These are phyloP conservation scores for Coelopa pilipes DNA, from an alignment of 2,888 invertebrate species.

Conservation along the genomic window DNA sequence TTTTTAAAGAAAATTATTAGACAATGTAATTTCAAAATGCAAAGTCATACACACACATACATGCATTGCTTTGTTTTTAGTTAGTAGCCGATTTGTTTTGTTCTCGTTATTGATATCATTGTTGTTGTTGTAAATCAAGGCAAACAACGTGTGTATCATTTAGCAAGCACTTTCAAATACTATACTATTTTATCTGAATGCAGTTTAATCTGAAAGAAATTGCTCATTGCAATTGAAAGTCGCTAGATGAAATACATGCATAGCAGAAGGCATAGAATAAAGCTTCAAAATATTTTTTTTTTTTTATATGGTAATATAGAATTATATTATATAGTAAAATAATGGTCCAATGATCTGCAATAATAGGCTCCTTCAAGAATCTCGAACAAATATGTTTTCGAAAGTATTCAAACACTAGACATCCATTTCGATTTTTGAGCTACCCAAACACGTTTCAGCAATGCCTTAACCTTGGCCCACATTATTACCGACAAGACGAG, in stretches of 20 bases:
- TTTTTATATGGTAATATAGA: too few species aligned
- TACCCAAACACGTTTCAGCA: not conserved
- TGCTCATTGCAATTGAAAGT: not conserved
- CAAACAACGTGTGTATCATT: constrained; percentile 24
- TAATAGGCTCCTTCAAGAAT: not conserved
- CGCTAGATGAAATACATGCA: not conserved
- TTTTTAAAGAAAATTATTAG: constrained; percentile 22
- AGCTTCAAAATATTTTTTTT: too few species aligned
- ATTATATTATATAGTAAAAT: too few species aligned
- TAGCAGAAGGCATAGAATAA: too few species aligned
- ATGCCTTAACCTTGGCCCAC: constrained; percentile 25
- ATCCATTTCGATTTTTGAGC: too few species aligned
- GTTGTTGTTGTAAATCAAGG: constrained; percentile 24
- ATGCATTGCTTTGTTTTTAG: constrained; percentile 16
- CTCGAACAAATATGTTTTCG: too few species aligned
- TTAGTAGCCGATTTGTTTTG: not conserved
- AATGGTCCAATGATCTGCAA: too few species aligned
- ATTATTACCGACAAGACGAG: constrained; percentile 9
- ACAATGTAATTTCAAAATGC: not conserved
- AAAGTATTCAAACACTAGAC: too few species aligned
- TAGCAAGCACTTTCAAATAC: constrained; percentile 23
- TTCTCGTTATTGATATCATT: constrained; percentile 11
- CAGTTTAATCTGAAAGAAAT: constrained; percentile 8
- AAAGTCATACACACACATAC: not conserved
- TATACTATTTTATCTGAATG: constrained; percentile 24